Conservation (phyloP, 92 coral and sea anemone species). For the Epizoanthus fatuus region DNA sequence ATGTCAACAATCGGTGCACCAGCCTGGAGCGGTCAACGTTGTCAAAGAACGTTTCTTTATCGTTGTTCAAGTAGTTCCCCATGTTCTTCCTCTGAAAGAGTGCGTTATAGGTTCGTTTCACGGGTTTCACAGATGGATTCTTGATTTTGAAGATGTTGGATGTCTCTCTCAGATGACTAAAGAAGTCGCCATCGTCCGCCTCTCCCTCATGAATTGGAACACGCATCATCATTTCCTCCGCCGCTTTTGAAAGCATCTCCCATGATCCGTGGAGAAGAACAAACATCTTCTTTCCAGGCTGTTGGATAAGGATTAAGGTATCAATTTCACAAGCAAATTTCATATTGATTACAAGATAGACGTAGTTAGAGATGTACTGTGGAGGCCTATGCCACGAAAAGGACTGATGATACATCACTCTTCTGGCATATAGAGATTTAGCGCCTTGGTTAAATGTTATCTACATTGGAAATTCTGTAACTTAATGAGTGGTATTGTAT, state of each 20-base stretch:
- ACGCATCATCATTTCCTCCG: constrained; percentile 24
- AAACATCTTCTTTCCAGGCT: background rate
- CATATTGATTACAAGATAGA: too few relatives aligned
- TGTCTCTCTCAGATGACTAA: background rate
- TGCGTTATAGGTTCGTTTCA: constrained; percentile 7
- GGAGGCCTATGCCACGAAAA: too few relatives aligned
- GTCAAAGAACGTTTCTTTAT: constrained; percentile 47
- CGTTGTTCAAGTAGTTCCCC: background rate
- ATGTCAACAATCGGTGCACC: constrained; percentile 48
- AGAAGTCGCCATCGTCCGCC: background rate
- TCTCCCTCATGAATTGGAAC: background rate
- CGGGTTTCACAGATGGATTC: constrained; percentile 26
- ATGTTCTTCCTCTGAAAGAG: background rate
- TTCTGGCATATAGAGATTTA: too few relatives aligned
- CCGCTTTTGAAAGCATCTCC: constrained; percentile 26
- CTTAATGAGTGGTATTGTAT: too few relatives aligned
- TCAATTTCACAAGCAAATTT: too few relatives aligned
- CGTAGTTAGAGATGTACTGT: too few relatives aligned
- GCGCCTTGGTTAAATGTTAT: too few relatives aligned
- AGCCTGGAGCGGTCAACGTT: constrained; percentile 63
- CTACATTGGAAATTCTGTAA: too few relatives aligned
- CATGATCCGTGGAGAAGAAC: constrained; percentile 18
- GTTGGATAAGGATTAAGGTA: background rate
- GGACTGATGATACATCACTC: too few relatives aligned
- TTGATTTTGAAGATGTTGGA: constrained; percentile 8